phyloP scores from a whole-genome alignment of 2,113 vertebrate genomes.

The Gambusia affinis region DNA sequence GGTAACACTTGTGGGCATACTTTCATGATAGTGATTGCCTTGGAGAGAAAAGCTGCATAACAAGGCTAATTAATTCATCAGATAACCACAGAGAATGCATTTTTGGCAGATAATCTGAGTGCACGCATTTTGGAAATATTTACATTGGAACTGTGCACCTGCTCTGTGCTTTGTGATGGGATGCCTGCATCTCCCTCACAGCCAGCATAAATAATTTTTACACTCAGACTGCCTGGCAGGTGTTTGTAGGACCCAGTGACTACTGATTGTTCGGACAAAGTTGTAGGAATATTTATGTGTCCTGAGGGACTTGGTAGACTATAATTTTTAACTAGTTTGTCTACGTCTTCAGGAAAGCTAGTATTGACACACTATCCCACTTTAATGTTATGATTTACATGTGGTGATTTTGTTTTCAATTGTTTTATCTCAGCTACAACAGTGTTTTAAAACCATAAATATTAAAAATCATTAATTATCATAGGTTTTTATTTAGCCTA shows the following conservation, averaged over 20 bases:
- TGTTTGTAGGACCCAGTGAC: not conserved
- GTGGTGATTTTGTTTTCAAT: no score
- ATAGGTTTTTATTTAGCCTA: not conserved
- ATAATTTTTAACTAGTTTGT: not conserved
- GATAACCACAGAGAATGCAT: not conserved
- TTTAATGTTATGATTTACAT: no score
- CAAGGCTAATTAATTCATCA: not conserved
- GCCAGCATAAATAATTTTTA: not conserved
- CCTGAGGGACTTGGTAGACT: not conserved
- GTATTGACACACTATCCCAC: not conserved
- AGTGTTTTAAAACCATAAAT: not conserved
- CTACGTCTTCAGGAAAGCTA: not conserved
- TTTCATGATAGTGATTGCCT: not conserved
- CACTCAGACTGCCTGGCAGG: not conserved
- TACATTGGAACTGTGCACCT: not conserved
- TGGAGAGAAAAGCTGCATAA: no score
- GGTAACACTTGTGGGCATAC: not conserved
- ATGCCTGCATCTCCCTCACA: constrained; percentile 4
- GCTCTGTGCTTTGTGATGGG: not conserved
- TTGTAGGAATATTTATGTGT: not conserved
- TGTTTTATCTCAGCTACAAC: not conserved
- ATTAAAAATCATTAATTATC: not conserved
- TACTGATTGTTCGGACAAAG: not conserved
- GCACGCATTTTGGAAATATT: not conserved
- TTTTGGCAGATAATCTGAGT: not conserved